Base-by-base conservation (phyloP, 2,113 vertebrate genomes). In the Syngnathoides biaculeatus region DNA sequence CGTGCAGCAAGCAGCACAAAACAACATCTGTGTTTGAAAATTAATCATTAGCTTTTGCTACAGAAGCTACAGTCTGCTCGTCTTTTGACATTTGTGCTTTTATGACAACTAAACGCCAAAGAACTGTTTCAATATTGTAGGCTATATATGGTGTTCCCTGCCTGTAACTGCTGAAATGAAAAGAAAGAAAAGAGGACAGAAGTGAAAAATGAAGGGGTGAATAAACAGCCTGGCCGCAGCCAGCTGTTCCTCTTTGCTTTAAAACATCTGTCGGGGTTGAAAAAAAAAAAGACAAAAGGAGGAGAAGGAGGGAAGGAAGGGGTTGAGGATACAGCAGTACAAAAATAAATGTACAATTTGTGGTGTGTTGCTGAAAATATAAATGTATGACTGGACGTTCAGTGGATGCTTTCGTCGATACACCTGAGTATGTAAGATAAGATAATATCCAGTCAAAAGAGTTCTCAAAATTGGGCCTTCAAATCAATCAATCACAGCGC, bases 221-320 rank as follows among this genome's bases (percentile, higher is more conserved):
- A 75, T 77, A 74, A 85, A 82, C 73, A 84, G 83, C 85, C 86
- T 58, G 38, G 60, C 71, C 74, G 84, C 79, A 69, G 69, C 81
- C 85, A 89, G 88, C 50, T 87, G 86, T 86, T 86, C 71, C 26
- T 68, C 35, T 47, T 65, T 56, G 74, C 63, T 76, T 61, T 79
- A 63, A 72, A 81, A 84, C 86, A 87, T 87, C 79, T 86, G 86
- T 74, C 58, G 60, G 45, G 57, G 52, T 61, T 59, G 52, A 30
- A 66, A 24, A 78, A 59, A 71, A 24, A 78, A 59, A 71, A 56
- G 30, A 59, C 10, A 22, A 35, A 27, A 22, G 62, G 26, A 73
- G n/a, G 58, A 52, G 40, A 64, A 47, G 7, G 72, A 58, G 8
- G 43, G 20, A 45, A 62, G 43, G 7, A 62, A 42, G 17, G 13